These are phyloP conservation scores for Metalampra italica DNA, from an alignment of 2,888 invertebrate genomes.

Conservation along the genomic window DNA sequence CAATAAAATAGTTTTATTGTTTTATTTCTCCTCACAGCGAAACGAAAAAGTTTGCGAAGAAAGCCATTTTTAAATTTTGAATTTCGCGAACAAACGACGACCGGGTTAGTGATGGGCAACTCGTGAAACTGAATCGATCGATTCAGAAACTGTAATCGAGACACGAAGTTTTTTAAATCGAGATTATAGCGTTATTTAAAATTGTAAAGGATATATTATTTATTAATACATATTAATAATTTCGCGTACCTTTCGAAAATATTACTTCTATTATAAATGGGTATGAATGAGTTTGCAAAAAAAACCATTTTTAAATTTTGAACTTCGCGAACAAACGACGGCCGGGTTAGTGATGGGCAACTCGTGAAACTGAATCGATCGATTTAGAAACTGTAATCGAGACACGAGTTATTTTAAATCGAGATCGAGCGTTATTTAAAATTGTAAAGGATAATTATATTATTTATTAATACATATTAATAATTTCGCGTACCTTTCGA, in stretches of 20 bases:
- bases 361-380: not conserved
- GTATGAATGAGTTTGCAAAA: conserved; percentile 15
- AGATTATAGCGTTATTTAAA: too few relatives aligned
- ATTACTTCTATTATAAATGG: too few relatives aligned
- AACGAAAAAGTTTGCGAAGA: conserved; percentile 16
- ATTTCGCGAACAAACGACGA: conserved; percentile 21
- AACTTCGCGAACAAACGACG: conserved; percentile 21
- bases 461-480: too few relatives aligned
- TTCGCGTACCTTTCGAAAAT: too few relatives aligned
- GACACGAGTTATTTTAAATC: too few relatives aligned
- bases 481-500: too few relatives aligned
- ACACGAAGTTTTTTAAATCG: too few relatives aligned
- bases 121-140: not conserved
- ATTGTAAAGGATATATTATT: too few relatives aligned
- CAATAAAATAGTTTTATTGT: conserved; percentile 9
- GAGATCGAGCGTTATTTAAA: too few relatives aligned
- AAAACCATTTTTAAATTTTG: conserved; percentile 32
- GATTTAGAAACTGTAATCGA: not conserved
- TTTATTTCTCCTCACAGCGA: conserved; percentile 1
- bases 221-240: too few relatives aligned
- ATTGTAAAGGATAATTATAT: too few relatives aligned
- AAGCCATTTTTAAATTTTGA: conserved; percentile 31
- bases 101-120: conserved; percentile 6
- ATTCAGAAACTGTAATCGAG: not conserved
- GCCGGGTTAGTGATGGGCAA: conserved; percentile 8